Percentiles rank a stretch among this genome's conserved stretches.
Conservation (phyloP, 2,113 vertebrate genomes). For the Dipodomys ordii region DNA sequence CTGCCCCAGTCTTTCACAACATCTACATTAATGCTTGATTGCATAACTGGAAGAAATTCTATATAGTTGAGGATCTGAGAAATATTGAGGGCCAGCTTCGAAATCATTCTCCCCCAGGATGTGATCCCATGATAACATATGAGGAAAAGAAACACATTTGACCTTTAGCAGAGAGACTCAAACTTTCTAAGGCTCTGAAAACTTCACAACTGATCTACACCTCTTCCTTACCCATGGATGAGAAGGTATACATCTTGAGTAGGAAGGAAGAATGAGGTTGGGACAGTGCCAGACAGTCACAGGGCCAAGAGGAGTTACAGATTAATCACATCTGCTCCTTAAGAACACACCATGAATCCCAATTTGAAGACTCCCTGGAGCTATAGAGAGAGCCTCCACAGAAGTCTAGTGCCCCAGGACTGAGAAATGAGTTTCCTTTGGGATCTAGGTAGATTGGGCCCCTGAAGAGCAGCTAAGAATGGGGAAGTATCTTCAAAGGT, state of each 20-base stretch:
- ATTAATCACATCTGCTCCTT: neutral
- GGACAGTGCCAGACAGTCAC: neutral
- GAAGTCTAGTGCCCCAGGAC: neutral
- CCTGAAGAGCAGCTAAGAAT: neutral
- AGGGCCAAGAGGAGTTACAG: conserved; percentile 1
- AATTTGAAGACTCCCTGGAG: conserved; percentile 48
- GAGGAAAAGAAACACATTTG: neutral
- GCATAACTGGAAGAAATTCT: neutral
- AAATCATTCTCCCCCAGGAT: conserved; percentile 27
- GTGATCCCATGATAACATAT: neutral
- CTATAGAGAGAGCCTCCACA: neutral
- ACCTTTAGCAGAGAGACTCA: neutral
- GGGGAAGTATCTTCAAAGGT: neutral
- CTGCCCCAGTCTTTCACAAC: neutral
- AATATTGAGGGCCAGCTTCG: neutral
- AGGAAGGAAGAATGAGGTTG: neutral
- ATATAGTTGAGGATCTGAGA: neutral
- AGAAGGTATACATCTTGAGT: neutral
- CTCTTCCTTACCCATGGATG: neutral
- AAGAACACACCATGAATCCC: neutral
- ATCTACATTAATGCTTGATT: neutral
- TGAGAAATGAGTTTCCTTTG: neutral
- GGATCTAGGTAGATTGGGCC: neutral
- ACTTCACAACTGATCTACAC: neutral
- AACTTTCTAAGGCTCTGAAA: conserved; percentile 36